Conservation (phyloP, 2,888 invertebrate genomes). For the Ditula angustiorana region DNA sequence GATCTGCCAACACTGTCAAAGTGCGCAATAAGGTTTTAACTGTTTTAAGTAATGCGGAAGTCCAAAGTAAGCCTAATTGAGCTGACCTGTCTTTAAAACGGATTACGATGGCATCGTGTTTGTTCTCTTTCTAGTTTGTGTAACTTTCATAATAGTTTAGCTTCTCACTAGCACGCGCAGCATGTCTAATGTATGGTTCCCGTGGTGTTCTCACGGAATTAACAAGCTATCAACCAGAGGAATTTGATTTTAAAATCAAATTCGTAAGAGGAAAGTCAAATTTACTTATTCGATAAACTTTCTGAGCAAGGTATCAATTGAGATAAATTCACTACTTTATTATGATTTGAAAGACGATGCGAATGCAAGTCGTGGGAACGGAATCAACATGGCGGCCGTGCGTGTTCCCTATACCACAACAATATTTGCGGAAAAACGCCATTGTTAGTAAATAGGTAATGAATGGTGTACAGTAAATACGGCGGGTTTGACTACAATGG, state of each 20-base stretch:
- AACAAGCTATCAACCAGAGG: background rate
- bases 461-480: constrained; percentile 28
- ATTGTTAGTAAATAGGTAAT: constrained; percentile 35
- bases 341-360: constrained; percentile 8
- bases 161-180: no score
- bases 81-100: no score
- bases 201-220: background rate
- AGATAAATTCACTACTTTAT: background rate
- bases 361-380: constrained; percentile 29
- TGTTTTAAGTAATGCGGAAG: no score
- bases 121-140: no score
- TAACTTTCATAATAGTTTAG: no score
- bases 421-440: constrained; percentile 22
- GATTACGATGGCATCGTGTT: no score
- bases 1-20: no score
- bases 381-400: constrained; percentile 11
- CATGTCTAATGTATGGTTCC: no score
- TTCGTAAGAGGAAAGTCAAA: background rate
- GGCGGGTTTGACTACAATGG: constrained; percentile 56
- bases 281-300: background rate
- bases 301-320: background rate
- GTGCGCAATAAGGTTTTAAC: no score
- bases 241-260: background rate
- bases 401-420: constrained; percentile 6
- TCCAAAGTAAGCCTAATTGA: no score